Conservation (phyloP, 2,888 invertebrate genomes). For the Timandra comae region DNA sequence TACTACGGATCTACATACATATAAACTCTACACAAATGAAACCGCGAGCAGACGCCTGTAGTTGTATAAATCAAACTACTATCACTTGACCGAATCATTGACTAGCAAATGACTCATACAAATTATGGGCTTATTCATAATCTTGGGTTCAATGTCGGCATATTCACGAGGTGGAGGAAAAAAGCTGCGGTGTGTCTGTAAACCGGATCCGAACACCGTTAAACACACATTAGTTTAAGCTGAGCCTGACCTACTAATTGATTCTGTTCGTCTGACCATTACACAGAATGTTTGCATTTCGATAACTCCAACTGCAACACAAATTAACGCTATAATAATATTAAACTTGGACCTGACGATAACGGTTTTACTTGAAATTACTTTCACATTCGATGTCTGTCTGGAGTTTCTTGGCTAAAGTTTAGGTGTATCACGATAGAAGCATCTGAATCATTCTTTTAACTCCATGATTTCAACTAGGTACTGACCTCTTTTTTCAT, state of each 20-base stretch:
- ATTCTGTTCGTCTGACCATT: slow-evolving; percentile 27
- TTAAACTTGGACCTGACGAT: slow-evolving; percentile 27
- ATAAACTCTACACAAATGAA: no score
- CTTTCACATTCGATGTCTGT: no score
- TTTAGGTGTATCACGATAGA: no score
- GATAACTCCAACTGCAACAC: slow-evolving; percentile 43
- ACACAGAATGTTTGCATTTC: slow-evolving; percentile 42
- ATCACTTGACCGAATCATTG: slow-evolving; percentile 16
- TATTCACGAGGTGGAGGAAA: slow-evolving; percentile 24
- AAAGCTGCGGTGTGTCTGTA: slow-evolving; percentile 31
- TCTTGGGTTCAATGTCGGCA: slow-evolving; percentile 24
- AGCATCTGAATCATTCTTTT: no score
- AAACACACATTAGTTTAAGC: slow-evolving; percentile 50
- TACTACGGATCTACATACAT: no score
- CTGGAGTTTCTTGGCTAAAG: no score
- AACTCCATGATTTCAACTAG: no score
- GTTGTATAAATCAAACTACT: no score
- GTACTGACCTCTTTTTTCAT: no score
- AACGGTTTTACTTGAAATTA: slow-evolving; percentile 37
- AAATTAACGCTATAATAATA: slow-evolving; percentile 31
- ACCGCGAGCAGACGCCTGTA: no score
- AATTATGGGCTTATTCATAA: slow-evolving; percentile 9
- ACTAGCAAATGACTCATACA: slow-evolving; percentile 23
- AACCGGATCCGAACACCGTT: slow-evolving; percentile 64
- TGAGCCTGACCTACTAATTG: slow-evolving; percentile 57